Base-by-base conservation (phyloP, 2,113 vertebrate species). In the Tretioscincus oriximinensis region DNA sequence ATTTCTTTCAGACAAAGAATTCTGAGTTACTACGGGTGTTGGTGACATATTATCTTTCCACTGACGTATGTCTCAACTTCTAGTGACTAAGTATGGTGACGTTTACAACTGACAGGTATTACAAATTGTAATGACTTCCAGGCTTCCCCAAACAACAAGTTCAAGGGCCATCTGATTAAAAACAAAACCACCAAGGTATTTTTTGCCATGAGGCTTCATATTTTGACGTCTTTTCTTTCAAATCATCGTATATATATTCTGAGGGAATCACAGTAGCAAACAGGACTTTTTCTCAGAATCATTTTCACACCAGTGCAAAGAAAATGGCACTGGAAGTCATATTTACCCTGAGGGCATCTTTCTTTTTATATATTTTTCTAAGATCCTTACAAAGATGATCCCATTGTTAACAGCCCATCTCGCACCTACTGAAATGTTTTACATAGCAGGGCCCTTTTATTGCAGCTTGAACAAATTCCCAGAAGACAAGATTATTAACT, bases 111-210 rank as follows among this genome's bases (percentile, higher is more conserved):
- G 64, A 51, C 41, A 80, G 28, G 1, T 9, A 18, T 0, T n/a
- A 16, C 80, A 47, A 68, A 73, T 67, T 64, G 83, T 66, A 68
- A 51, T n/a, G 73, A 73, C 22, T 61, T 64, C 11, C 67, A 76
- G 35, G 86, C 9, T 31, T 47, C 41, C 18, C 72, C 65, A 70
- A 79, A 47, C 65, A 47, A 75, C 71, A 66, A 31, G 28, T 28
- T 66, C n/a, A 66, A 66, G 65, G 54, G 54, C 54, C 54, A 58
- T 14, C 54, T 51, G 51, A 51, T 51, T 51, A 51, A 51, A 58
- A 21, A 16, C 61, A 9, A 47, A 49, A 5, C 51, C 68, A 41
- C 1, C 8, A 72, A 2, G 1, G 28, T 77, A 47, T 41, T 41
- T 12, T 63, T 76, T 41, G 21, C 41, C 28, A 77, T 1, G 12